These are phyloP conservation scores for Oedothorax gibbosus DNA, from an alignment of 1,140 invertebrate genomes.

Conservation along the genomic window DNA sequence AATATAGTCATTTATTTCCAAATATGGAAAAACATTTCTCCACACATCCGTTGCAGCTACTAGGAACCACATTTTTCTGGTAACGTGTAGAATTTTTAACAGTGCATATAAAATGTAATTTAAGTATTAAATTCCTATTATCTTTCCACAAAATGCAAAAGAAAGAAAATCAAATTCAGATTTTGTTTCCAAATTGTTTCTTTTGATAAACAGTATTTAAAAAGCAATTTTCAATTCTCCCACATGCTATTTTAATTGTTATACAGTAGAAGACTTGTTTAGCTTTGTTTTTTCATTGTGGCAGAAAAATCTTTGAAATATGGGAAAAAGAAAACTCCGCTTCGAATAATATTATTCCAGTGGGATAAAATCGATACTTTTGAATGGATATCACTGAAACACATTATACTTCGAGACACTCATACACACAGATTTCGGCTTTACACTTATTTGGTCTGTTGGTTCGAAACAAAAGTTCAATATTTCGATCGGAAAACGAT, in stretches of 20 bases:
- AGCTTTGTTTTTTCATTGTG: conserved; percentile 23
- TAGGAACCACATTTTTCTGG: no score
- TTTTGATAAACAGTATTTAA: conserved; percentile 34
- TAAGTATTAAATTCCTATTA: no score
- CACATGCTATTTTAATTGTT: conserved; percentile 35
- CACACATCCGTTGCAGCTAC: no score
- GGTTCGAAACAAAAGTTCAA: background rate
- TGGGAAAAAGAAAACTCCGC: conserved; percentile 15
- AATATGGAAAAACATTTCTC: no score
- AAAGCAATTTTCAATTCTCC: background rate
- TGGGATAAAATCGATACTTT: conserved; percentile 37
- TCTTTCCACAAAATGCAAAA: background rate
- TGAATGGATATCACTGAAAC: background rate
- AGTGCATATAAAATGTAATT: no score
- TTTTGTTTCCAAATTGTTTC: no score
- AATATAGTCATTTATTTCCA: no score
- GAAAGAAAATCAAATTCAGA: background rate
- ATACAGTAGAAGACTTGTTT: conserved; percentile 33
- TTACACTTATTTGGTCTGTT: conserved; percentile 3
- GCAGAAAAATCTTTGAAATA: conserved; percentile 40
- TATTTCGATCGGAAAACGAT: background rate
- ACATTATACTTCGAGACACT: conserved; percentile 48
- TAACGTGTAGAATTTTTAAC: no score
- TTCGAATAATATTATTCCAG: conserved; percentile 41
- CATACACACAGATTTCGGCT: conserved; percentile 50